These are phyloP conservation scores for Dicerorhinus sumatrensis DNA, from an alignment of 2,113 vertebrate species.

Conservation along the genomic window DNA sequence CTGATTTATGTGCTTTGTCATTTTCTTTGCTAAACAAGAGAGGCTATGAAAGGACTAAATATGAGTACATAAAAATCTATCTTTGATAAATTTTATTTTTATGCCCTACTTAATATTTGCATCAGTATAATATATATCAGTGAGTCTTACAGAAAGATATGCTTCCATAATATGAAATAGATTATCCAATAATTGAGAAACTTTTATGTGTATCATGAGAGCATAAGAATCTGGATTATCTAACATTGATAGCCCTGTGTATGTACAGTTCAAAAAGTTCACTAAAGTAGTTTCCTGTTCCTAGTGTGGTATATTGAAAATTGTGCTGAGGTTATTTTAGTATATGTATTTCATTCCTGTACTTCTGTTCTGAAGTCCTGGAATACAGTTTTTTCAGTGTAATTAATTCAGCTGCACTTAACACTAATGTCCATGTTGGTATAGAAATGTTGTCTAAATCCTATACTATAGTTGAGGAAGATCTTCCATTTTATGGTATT, in stretches of 20 bases:
- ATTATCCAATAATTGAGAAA: conserved; percentile 86
- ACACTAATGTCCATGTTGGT: conserved; percentile 87
- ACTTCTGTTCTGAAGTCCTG: conserved; percentile 87
- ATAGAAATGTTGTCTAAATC: conserved; percentile 69
- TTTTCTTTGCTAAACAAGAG: conserved; percentile 73
- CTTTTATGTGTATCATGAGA: conserved; percentile 85
- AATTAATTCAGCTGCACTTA: conserved; percentile 88
- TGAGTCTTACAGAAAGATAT: conserved; percentile 88
- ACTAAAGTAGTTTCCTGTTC: conserved; percentile 85
- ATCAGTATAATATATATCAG: conserved; percentile 86
- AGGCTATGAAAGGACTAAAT: conserved; percentile 80
- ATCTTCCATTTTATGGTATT: conserved; percentile 86
- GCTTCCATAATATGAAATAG: conserved; percentile 88
- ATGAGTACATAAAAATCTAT: conserved; percentile 79
- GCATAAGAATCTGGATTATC: conserved; percentile 87
- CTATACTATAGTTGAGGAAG: conserved; percentile 85
- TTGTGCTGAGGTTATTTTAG: conserved; percentile 86
- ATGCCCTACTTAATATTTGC: conserved; percentile 87
- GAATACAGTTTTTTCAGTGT: conserved; percentile 65
- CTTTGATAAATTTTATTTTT: conserved; percentile 87
- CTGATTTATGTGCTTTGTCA: conserved; percentile 61
- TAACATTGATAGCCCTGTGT: conserved; percentile 86
- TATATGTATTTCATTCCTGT: conserved; percentile 66
- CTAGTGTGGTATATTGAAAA: conserved; percentile 84
- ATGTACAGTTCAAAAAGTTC: conserved; percentile 84